Evolutionary conservation across 2,113 vertebrate genomes (phyloP), one percentile per base, ranked within the genome.

Genomic region (Hyperoodon ampullatus): DNA sequence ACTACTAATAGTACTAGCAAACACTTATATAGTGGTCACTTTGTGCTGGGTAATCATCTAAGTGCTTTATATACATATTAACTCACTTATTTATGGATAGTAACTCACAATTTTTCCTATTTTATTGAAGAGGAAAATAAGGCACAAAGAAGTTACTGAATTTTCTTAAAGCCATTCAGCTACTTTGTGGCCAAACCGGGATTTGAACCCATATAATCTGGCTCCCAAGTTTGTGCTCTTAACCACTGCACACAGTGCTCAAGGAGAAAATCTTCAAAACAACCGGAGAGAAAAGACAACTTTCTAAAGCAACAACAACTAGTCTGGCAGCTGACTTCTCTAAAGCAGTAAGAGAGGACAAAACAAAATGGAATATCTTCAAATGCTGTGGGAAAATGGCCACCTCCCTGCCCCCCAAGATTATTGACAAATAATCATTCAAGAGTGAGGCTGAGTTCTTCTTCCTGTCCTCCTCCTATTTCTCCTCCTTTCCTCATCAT

Each of bases 111-210:
- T 88, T 55, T n/a, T 53, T 61, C 53, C 21, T 44, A 84, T 83
- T 42, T 55, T 85, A 26, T 63, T 74, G 44, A 96, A 88, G 39
- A 92, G 75, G 80, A 88, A 92, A 77, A 23, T 44, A 65, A 80
- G 11, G 42, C 14, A 50, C 58, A 92, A 11, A 92, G 35, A 60
- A 58, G n/a, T 90, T 39, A n/a, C 14, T 78, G 28, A 61, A 71
- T 71, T 60, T 83, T 50, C 42, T 35, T 66, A 87, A 47, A 19
- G 42, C 68, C 61, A 77, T 23, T 55, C 28, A 55, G 5, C 60
- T 88, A 35, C 1, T 39, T 9, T 33, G 10, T 93, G 16, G 19
- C 30, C 30, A 24, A 26, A 6, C 47, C 10, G 8, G 39, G 18
- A 92, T 88, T 78, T 66, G 78, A 93, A 47, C 24, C 14, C 50